Base-by-base conservation (phyloP, 2,113 vertebrate species). In the Pterocles gutturalis region DNA sequence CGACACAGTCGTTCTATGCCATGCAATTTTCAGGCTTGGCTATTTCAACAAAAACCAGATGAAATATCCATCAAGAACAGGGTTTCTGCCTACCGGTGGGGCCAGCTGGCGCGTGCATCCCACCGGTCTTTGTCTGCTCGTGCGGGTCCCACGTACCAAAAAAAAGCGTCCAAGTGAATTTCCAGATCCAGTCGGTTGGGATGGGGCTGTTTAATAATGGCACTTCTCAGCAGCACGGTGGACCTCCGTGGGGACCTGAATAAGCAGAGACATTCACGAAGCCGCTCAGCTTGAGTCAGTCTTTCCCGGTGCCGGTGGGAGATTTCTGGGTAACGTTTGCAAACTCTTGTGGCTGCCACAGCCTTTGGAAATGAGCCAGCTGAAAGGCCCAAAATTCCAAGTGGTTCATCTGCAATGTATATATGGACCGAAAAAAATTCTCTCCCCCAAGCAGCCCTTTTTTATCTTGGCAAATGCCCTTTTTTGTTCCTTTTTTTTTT, bases 61-160 rank as follows among this genome's bases (percentile, higher is more conserved):
- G 97, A 94, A 96, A 93, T 96, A 93, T 36, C 93, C 92, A 97
- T 95, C 83, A 87, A 78, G 93, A 91, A 60, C 38, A 21, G 28
- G 1, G 11, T 62, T 96, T 76, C 76, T 97, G 67, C 94, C 94
- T 86, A 31, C 54, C 5, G 5, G 43, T 61, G 66, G 91, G 62
- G 89, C 94, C 89, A 96, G 88, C 94, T 97, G 97, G 95, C 77
- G 0, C 5, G 25, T 17, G 5, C 82, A 71, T 71, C 70, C 79
- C 86, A 19, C 60, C 17, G 72, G 41, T 87, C 83, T 11, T 58
- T 36, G 33, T 83, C 89, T 93, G 79, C 72, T 83, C 7, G 2
- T 46, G 2, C 7, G 7, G 65, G 48, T 91, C 80, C 71, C 33
- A 21, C 3, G 0, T 94, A 90, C 70, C 16, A 29, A 71, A 54